Percentiles rank a stretch among this genome's conserved stretches.
phyloP scores from a whole-genome alignment of 2,113 vertebrate genomes.

The Octodon degus region DNA sequence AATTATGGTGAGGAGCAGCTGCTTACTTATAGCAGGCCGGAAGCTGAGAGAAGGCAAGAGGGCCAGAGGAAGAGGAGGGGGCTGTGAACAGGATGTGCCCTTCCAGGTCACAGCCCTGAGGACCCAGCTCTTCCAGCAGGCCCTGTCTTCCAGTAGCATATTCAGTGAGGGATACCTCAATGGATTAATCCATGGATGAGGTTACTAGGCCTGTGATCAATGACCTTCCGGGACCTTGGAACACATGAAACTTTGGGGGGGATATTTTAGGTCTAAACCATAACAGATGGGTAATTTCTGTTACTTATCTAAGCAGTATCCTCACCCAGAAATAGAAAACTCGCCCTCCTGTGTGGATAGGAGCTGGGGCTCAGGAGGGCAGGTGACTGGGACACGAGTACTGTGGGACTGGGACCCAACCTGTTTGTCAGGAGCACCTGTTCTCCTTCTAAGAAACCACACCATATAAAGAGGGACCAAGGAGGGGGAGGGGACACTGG shows the following conservation, averaged over 20 bases:
- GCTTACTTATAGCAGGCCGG: neutral
- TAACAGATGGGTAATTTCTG: neutral
- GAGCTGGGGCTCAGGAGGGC: neutral
- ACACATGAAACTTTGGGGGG: neutral
- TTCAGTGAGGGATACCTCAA: neutral
- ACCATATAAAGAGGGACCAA: neutral
- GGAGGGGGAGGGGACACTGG: neutral
- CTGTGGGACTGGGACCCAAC: neutral
- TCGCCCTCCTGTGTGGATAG: neutral
- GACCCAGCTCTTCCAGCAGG: neutral
- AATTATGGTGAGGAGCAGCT: neutral
- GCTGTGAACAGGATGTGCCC: neutral
- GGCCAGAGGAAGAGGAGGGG: neutral
- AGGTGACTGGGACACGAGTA: neutral
- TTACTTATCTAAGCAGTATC: neutral
- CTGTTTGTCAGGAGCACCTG: neutral
- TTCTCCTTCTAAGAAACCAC: neutral
- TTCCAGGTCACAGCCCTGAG: neutral
- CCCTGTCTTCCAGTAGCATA: neutral
- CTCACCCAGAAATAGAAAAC: neutral
- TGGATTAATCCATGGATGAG: neutral
- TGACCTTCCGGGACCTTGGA: neutral
- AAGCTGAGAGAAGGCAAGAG: neutral
- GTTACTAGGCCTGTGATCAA: neutral
- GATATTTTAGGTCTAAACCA: neutral